Conservation (phyloP, 2,888 invertebrate genomes). For the Acleris sparsana region DNA sequence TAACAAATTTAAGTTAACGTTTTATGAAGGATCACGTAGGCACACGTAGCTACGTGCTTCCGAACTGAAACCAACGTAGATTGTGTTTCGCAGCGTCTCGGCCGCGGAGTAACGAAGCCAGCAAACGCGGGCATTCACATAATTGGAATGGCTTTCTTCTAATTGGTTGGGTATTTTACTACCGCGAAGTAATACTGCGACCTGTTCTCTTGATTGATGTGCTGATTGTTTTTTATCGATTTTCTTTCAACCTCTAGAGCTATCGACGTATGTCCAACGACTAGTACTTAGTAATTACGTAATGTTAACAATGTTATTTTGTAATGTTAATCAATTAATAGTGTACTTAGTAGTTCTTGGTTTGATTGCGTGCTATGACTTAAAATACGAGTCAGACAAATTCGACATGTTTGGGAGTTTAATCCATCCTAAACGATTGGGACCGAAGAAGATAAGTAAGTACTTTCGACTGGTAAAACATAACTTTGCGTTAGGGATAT, state of each 20-base stretch:
- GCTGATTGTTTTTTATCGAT: slow-evolving; percentile 14
- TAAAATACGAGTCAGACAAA: neutral
- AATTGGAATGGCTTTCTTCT: slow-evolving; percentile 17
- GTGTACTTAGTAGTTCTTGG: neutral
- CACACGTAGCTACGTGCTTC: too few relatives aligned
- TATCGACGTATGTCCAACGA: neutral
- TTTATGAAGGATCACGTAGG: too few relatives aligned
- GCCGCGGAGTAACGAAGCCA: neutral
- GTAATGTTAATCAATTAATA: neutral
- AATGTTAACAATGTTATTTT: neutral
- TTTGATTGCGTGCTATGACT: neutral
- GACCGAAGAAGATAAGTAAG: neutral
- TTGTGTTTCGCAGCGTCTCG: too few relatives aligned
- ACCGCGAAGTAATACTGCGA: slow-evolving; percentile 12
- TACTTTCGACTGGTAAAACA: neutral
- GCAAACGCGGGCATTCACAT: slow-evolving; percentile 1
- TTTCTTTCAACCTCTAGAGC: neutral
- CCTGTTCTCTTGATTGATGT: slow-evolving; percentile 19
- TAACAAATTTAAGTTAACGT: too few relatives aligned
- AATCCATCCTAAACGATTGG: neutral
- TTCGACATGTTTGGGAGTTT: neutral
- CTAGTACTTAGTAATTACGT: neutral
- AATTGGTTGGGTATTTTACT: slow-evolving; percentile 25
- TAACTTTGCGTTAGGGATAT: too few relatives aligned
- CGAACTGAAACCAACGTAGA: too few relatives aligned